These are phyloP conservation scores for Mycalesis mineus DNA, from an alignment of 2,888 invertebrate species.

Conservation along the genomic window DNA sequence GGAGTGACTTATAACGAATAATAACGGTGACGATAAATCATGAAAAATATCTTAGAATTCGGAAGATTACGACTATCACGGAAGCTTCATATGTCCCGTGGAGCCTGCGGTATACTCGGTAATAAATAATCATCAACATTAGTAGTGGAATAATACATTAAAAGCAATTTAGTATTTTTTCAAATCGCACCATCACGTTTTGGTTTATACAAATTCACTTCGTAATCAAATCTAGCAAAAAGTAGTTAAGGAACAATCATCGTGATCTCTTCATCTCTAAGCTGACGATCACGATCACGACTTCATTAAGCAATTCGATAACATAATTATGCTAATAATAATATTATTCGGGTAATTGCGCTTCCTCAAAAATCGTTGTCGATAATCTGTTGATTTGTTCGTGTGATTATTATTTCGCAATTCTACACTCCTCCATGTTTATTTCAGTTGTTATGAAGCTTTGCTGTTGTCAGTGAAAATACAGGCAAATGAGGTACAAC, in stretches of 20 bases:
- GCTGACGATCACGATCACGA: slow-evolving; percentile 12
- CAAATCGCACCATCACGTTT: not conserved
- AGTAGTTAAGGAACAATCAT: not conserved
- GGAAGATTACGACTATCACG: no score
- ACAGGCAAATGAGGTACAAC: no score
- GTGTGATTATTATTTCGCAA: not conserved
- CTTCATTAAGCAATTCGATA: slow-evolving; percentile 5
- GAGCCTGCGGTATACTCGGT: no score
- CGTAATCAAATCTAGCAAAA: not conserved
- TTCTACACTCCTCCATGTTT: no score
- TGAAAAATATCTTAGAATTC: no score
- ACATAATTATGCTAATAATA: slow-evolving; percentile 22
- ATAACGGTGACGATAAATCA: no score
- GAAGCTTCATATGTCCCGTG: no score
- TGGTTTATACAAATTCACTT: not conserved
- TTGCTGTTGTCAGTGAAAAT: no score
- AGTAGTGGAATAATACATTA: no score
- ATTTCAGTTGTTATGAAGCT: no score
- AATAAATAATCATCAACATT: no score
- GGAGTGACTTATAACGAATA: no score
- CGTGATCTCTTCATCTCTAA: not conserved
- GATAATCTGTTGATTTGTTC: not conserved
- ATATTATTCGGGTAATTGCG: slow-evolving; percentile 11
- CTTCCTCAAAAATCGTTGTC: not conserved
- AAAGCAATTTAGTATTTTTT: not conserved